Conservation (phyloP, 2,113 vertebrate species). For the Gadus macrocephalus region DNA sequence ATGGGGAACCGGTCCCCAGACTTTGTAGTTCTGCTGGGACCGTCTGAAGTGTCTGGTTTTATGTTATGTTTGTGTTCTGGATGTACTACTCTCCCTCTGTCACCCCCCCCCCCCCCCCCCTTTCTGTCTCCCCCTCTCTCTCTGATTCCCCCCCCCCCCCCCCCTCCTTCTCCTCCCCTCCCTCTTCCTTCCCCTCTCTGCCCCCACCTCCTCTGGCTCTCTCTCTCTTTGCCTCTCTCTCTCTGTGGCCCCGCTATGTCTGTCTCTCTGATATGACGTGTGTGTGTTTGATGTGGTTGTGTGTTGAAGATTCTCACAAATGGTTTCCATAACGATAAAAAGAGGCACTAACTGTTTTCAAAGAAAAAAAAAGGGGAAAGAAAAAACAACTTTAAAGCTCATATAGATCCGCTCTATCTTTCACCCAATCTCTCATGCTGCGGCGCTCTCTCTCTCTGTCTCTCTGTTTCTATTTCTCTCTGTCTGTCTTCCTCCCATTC, state of each 20-base stretch:
- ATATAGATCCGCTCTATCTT: conserved; percentile 30
- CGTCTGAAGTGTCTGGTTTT: conserved; percentile 46
- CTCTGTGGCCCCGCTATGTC: conserved; percentile 29
- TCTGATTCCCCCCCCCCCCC: conserved; percentile 10
- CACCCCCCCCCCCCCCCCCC: conserved; percentile 17
- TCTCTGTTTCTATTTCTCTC: conserved; percentile 1
- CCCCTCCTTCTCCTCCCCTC: conserved; percentile 13
- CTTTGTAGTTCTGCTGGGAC: no score
- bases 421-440: conserved; percentile 24
- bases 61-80: conserved; percentile 61
- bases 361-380: neutral
- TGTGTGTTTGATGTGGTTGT: conserved; percentile 57
- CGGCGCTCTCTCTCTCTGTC: neutral
- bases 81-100: neutral
- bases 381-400: conserved; percentile 22
- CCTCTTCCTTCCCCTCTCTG: conserved; percentile 4
- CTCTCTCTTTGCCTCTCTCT: conserved; percentile 26
- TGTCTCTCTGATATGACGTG: conserved; percentile 56
- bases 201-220: conserved; percentile 7
- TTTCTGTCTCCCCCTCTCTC: conserved; percentile 17
- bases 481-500: neutral
- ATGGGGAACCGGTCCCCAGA: no score
- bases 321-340: conserved; percentile 66
- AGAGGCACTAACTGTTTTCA: conserved; percentile 38
- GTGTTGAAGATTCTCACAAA: conserved; percentile 59